phyloP scores from a whole-genome alignment of 2,888 invertebrate genomes.

The Pheosia gnoma region DNA sequence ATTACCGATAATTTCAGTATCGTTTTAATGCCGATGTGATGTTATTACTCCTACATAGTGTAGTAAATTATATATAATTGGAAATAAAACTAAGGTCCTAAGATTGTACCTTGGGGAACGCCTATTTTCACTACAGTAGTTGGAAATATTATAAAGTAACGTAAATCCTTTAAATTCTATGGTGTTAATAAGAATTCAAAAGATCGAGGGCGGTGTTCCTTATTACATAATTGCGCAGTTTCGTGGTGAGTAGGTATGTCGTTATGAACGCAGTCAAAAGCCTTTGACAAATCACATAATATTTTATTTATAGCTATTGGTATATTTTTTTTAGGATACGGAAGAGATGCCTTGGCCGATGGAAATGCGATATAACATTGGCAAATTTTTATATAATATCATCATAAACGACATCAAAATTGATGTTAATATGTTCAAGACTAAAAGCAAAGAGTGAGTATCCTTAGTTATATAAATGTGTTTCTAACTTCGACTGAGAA shows the following conservation, averaged over 20 bases:
- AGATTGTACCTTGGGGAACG: too few relatives aligned
- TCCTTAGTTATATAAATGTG: not conserved
- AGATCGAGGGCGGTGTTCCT: not conserved
- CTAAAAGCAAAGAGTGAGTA: constrained; percentile 78
- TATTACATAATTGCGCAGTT: not conserved
- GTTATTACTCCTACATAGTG: too few relatives aligned
- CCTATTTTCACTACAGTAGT: too few relatives aligned
- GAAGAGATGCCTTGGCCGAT: constrained; percentile 87
- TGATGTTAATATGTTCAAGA: constrained; percentile 87
- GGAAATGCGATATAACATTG: constrained; percentile 86
- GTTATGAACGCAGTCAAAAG: not conserved
- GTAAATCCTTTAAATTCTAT: too few relatives aligned
- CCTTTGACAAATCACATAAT: not conserved
- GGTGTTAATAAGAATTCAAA: too few relatives aligned
- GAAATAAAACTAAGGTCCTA: too few relatives aligned
- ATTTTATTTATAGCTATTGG: not conserved
- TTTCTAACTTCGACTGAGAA: too few relatives aligned
- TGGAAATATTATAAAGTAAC: too few relatives aligned
- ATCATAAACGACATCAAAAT: constrained; percentile 94
- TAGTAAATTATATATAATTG: too few relatives aligned
- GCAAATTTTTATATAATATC: constrained; percentile 94
- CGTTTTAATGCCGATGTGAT: too few relatives aligned
- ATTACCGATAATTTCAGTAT: too few relatives aligned
- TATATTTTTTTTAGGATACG: constrained; percentile 64
- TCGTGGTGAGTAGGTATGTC: not conserved